phyloP scores from a whole-genome alignment of 1,140 invertebrate genomes.

The Drosophila bifasciata region DNA sequence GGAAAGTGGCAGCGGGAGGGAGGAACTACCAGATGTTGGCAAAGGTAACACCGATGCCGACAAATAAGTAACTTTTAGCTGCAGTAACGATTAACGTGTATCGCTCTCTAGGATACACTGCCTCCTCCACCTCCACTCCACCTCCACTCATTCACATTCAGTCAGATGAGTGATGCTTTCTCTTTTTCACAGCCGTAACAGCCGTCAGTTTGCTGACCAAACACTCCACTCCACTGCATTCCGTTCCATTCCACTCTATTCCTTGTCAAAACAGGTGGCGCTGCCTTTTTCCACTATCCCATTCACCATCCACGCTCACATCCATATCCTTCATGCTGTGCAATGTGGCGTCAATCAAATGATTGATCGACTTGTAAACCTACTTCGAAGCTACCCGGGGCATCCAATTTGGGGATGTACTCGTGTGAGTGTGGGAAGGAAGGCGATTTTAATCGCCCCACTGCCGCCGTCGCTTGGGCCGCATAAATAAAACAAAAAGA shows the following conservation, averaged over 20 bases:
- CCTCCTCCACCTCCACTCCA: no score
- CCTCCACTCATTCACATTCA: neutral
- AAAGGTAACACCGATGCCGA: conserved; percentile 3
- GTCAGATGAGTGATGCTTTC: conserved; percentile 37
- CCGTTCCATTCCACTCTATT: conserved; percentile 12
- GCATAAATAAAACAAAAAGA: conserved; percentile 78
- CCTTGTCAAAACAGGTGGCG: conserved; percentile 49
- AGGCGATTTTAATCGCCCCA: conserved; percentile 76
- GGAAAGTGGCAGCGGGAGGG: neutral
- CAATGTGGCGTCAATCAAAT: conserved; percentile 73
- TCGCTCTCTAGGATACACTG: no score
- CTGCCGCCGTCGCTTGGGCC: conserved; percentile 41
- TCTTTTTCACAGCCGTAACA: conserved; percentile 19
- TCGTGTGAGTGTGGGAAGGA: conserved; percentile 18
- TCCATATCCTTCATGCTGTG: conserved; percentile 54
- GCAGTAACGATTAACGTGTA: conserved; percentile 17
- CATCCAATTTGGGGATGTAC: conserved; percentile 22
- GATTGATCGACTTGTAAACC: conserved; percentile 65
- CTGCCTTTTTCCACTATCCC: conserved; percentile 22
- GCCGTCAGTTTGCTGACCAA: conserved; percentile 46
- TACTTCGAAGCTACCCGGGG: conserved; percentile 27
- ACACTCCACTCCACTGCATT: conserved; percentile 21
- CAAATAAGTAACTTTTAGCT: neutral
- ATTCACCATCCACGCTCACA: conserved; percentile 21
- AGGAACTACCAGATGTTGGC: neutral